These are phyloP conservation scores for Lordiphosa andalusiaca DNA, from an alignment of 2,888 invertebrate species.

Conservation along the genomic window DNA sequence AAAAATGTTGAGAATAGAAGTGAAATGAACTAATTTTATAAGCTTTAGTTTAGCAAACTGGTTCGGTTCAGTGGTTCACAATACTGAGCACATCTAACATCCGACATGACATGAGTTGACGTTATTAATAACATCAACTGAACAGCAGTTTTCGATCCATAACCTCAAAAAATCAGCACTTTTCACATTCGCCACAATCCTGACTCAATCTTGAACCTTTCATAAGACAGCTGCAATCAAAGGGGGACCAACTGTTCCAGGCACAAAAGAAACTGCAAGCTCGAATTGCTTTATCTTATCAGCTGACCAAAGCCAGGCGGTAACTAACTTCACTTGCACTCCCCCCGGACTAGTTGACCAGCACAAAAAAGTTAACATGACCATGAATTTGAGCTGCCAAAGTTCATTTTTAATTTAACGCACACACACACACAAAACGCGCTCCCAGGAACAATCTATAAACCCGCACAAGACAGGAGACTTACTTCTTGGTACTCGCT, in stretches of 20 bases:
- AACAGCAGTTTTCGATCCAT: too few species aligned
- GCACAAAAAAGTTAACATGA: conserved; percentile 68
- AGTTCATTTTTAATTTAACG: conserved; percentile 69
- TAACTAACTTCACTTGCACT: conserved; percentile 41
- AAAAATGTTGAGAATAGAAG: neutral
- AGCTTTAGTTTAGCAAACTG: too few species aligned
- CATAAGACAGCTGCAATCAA: conserved; percentile 5
- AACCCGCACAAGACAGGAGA: conserved; percentile 10
- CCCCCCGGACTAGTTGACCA: conserved; percentile 9
- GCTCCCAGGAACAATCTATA: conserved; percentile 48
- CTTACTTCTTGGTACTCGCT: conserved; percentile 16
- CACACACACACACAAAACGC: conserved; percentile 23
- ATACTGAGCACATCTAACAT: too few species aligned
- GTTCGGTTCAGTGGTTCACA: too few species aligned
- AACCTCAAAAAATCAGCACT: neutral
- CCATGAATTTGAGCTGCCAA: conserved; percentile 70
- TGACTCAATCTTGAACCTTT: conserved; percentile 3
- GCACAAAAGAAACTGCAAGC: conserved; percentile 31
- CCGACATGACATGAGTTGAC: too few species aligned
- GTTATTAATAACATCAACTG: too few species aligned
- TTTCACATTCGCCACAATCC: neutral
- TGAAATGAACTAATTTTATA: neutral
- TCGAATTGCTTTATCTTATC: conserved; percentile 61
- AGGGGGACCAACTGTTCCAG: conserved; percentile 4
- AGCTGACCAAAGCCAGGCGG: conserved; percentile 45